Evolutionary conservation across 2,113 vertebrate species (phyloP).

Genomic region (Bettongia penicillata): DNA sequence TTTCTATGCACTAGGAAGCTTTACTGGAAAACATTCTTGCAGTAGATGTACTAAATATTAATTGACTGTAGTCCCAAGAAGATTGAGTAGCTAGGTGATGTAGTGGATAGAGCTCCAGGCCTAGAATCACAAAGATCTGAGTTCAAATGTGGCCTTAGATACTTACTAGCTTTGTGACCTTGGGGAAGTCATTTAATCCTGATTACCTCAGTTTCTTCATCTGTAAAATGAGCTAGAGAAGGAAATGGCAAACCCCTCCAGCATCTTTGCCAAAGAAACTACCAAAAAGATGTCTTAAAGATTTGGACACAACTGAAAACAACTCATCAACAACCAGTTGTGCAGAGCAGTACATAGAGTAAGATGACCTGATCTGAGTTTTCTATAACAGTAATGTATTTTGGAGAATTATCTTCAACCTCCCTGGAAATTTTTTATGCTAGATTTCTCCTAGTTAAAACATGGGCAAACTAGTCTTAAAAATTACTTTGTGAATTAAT

Average conservation of each 20-base stretch:
- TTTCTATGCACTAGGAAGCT: neutral
- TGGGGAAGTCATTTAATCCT: neutral
- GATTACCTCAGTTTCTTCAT: neutral
- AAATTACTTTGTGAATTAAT: neutral
- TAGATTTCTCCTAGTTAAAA: neutral
- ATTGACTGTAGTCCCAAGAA: neutral
- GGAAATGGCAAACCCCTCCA: too few relatives aligned
- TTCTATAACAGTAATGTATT: neutral
- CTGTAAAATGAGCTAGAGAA: neutral
- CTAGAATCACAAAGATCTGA: neutral
- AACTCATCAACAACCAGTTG: neutral
- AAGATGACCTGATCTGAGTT: neutral
- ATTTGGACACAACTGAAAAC: neutral
- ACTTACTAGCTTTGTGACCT: neutral
- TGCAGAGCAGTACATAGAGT: neutral
- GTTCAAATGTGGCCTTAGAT: neutral
- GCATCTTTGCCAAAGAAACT: neutral
- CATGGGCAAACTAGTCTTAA: neutral
- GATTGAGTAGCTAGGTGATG: neutral
- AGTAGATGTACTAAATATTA: neutral
- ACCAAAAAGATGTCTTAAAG: neutral
- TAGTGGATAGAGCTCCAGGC: neutral
- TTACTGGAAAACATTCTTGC: neutral
- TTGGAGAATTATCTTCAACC: neutral
- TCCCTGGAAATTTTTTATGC: neutral